phyloP scores from a whole-genome alignment of 1,140 invertebrate genomes.

The Brachionus paranguensis region DNA sequence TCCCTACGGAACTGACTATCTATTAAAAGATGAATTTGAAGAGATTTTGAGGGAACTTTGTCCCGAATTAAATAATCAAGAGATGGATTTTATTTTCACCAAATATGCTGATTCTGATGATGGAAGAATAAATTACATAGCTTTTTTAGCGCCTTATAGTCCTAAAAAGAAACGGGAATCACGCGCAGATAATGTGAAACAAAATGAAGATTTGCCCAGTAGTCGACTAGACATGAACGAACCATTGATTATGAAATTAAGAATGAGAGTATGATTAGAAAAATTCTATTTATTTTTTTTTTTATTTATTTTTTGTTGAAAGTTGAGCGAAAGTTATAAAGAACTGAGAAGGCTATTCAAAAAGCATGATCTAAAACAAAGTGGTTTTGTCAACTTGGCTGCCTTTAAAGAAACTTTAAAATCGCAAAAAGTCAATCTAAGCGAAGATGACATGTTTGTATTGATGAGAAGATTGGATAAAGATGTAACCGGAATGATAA shows the following conservation, averaged over 20 bases:
- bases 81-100: constrained; percentile 44
- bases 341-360: constrained; percentile 8
- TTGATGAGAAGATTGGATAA: constrained; percentile 24
- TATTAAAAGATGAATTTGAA: constrained; percentile 50
- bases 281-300: neutral
- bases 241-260: neutral
- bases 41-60: constrained; percentile 52
- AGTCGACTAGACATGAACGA: constrained; percentile 16
- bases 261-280: neutral
- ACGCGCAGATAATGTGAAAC: constrained; percentile 4
- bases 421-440: neutral
- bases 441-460: constrained; percentile 34
- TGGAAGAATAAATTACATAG: constrained; percentile 28
- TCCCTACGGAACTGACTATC: constrained; percentile 50
- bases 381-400: neutral
- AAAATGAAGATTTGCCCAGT: neutral
- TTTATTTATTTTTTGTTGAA: constrained; percentile 42
- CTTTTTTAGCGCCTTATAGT: constrained; percentile 4
- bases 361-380: constrained; percentile 21
- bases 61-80: constrained; percentile 51
- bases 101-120: neutral
- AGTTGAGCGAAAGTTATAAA: constrained; percentile 46
- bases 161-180: neutral
- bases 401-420: constrained; percentile 1
- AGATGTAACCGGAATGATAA: constrained; percentile 31